Base-by-base conservation (phyloP, 1,140 invertebrate species). In the Argopecten irradians region DNA sequence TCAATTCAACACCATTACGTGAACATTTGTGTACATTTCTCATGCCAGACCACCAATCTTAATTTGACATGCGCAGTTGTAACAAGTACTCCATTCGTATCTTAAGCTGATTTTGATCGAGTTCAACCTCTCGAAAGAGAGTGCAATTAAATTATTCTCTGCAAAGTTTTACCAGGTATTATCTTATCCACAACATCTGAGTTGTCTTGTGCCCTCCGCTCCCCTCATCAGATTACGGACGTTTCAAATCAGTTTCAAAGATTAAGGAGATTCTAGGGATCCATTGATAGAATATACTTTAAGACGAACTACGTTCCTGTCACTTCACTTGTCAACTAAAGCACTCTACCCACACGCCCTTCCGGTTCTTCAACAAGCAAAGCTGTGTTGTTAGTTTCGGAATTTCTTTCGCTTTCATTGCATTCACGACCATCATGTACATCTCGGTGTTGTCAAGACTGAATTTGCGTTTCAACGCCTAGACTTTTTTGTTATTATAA, bases 111-210 rank as follows among this genome's bases (percentile, higher is more conserved):
- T 71, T 55, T 71, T 71, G 55, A 71, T 71, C 11, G 14, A 71
- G 55, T 71, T 71, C 55, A 71, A 71, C 22, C 22, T 71, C 55
- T 71, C 55, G 2, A 71, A 1, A 71, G 55, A 5, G 55, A 71
- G 55, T 71, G 55, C 55, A 71, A 71, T 71, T 71, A 71, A 71
- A 71, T 71, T 71, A 71, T 71, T n/a, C 55, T 71, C 55, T 71
- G n/a, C 55, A 71, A 71, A 28, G 55, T 71, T 71, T 28, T 28
- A 71, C n/a, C 55, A n/a, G 55, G 55, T 71, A 71, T 71, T 71
- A 71, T 71, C 55, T 71, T 71, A 71, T 71, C 55, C 7, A 8
- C 1, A 71, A 2, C 55, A 71, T 71, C 55, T 19, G 55, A 28
- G 55, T 28, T 28, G 22, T 28, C 22, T 71, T n/a, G 55, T 7